Evolutionary conservation across 2,888 invertebrate species (phyloP), one percentile per base, ranked within the genome.

Genomic region (Prenolepis imparis): DNA sequence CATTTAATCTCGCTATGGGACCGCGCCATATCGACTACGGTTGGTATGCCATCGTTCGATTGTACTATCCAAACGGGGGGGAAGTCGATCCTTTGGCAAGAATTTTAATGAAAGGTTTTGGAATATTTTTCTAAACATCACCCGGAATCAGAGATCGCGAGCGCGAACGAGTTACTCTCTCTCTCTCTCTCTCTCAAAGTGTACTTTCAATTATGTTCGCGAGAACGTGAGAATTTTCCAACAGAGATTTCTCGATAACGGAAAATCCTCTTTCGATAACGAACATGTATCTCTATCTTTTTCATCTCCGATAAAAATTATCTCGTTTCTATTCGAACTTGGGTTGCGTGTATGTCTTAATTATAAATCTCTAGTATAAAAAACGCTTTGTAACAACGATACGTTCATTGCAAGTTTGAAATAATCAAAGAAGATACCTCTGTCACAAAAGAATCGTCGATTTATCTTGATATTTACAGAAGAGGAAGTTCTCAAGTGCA

Each of bases 1-100:
- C 75, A 87, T 86, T 82, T 83, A 87, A 86, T 87, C 88, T 87
- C 85, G 72, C 84, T 8, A 63, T 70, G 80, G 83, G 66, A 59
- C 52, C 57, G 18, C 66, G 32, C 52, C 24, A 52, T 78, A 55
- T 39, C 28, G 59, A 28, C 24, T 28, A 63, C 28, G 32, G 52
- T n/a, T 55, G 70, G 70, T 63, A 82, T 75, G 74, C 32, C 61
- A 32, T 66, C 77, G 48, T 18, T 70, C 77, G 68, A 77, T 77
- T 63, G 75, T 32, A 39, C 48, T 8, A 48, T n/a, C 39, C 32
- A 15, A 21, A 39, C 74, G 73, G 78, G 70, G 61, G n/a, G n/a
- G n/a, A n/a, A n/a, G 83, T 72, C 85, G 63, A 74, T 73, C 83
- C 86, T 66, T 81, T 74, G 32, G 36, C 39, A 86, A 83, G 86